Conservation (phyloP, 2,797 vertebrate species). For the Gymnoscopelus braueri region DNA sequence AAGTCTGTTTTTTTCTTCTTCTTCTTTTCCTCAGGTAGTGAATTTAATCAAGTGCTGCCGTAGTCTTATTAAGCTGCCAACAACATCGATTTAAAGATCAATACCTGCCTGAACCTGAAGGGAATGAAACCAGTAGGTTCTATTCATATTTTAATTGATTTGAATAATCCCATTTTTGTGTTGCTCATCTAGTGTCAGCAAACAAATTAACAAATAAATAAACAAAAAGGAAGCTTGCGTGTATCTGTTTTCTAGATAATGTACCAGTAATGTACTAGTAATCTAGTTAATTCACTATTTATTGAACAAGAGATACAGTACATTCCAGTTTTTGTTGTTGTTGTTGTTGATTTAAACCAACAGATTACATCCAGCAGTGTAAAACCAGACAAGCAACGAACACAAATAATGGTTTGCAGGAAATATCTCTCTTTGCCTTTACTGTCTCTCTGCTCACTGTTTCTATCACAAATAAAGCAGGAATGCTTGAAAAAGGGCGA, state of each 20-base stretch:
- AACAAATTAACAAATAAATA: conserved; percentile 13
- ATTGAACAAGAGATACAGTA: conserved; percentile 20
- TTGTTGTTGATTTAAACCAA: conserved; percentile 9
- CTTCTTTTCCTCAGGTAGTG: conserved; percentile 22
- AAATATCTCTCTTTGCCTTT: conserved; percentile 29
- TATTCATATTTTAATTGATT: conserved; percentile 56
- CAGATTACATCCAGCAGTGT: conserved; percentile 13
- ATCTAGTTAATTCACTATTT: conserved; percentile 11
- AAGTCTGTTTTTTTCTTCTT: neutral
- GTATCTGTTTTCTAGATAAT: neutral
- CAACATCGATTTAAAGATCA: conserved; percentile 55
- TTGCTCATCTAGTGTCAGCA: conserved; percentile 20
- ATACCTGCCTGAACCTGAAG: conserved; percentile 42
- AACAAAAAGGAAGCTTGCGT: too few species aligned
- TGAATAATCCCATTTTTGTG: conserved; percentile 33
- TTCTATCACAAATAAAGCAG: too few species aligned
- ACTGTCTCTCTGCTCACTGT: too few species aligned
- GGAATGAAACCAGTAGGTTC: conserved; percentile 62
- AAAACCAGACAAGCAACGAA: conserved; percentile 6
- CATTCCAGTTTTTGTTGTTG: conserved; percentile 26
- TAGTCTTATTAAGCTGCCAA: conserved; percentile 26
- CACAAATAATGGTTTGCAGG: conserved; percentile 21
- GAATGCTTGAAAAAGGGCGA: too few species aligned
- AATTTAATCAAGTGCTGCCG: conserved; percentile 34
- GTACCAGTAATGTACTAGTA: too few species aligned